phyloP scores from a whole-genome alignment of 2,113 vertebrate species.

The Melanerpes formicivorus region DNA sequence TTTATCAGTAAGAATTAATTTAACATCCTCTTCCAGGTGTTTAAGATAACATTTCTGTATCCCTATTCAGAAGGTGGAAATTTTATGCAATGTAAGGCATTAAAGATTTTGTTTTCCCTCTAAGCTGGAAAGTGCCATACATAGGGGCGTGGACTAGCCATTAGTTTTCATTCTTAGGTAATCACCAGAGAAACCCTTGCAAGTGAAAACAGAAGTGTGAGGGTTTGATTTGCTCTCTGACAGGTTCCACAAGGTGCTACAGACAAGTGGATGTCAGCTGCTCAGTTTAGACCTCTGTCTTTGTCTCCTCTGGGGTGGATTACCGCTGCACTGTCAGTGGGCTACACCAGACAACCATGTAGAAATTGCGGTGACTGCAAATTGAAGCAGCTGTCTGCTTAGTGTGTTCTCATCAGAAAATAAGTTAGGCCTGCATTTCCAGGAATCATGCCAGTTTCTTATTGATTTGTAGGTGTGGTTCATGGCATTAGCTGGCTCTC shows the following conservation, averaged over 20 bases:
- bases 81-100: neutral
- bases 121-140: neutral
- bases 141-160: neutral
- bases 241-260: neutral
- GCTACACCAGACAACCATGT: neutral
- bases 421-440: neutral
- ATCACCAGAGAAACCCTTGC: neutral
- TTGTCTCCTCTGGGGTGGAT: neutral
- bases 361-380: neutral
- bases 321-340: neutral
- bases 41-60: neutral
- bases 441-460: neutral
- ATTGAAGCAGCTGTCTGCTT: neutral
- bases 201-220: neutral
- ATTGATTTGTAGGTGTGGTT: neutral
- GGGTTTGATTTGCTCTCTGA: neutral
- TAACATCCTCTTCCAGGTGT: neutral
- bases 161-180: neutral
- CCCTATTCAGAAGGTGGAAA: neutral
- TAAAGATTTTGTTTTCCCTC: neutral
- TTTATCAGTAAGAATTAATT: neutral
- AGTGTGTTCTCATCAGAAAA: neutral
- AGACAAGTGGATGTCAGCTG: neutral
- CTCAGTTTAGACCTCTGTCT: neutral
- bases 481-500: neutral